Evolutionary conservation across 2,797 vertebrate genomes (phyloP), one percentile per base, ranked within the genome.

Genomic region (Sebastes hubbsi): DNA sequence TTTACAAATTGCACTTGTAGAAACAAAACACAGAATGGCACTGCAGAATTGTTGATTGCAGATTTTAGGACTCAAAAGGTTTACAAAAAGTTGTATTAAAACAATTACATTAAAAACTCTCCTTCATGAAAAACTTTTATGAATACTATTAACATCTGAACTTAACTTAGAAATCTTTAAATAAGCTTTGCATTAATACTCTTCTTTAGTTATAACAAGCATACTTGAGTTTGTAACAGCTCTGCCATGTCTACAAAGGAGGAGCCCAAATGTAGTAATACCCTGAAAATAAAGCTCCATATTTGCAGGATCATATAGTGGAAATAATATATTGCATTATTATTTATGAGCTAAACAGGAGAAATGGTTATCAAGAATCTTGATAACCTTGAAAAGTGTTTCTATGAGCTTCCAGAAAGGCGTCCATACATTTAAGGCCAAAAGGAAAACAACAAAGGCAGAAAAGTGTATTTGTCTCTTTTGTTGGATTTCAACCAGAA

Each of bases 151-250:
- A 88, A 91, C 86, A 91, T 87, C 74, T 83, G 82, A 88, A 67
- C 46, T 90, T 91, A 94, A 91, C 83, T 91, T 93, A 94, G 18
- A 93, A 70, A 82, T 85, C 49, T 89, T 94, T 93, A 93, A 93
- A 94, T 94, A 93, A 85, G 59, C 63, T 90, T 90, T 88, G 83
- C 66, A 90, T 86, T 81, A 91, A 85, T 91, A 83, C 32, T 85
- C 25, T 84, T 89, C 36, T 38, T 81, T 86, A 77, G 63, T 80
- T 34, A 78, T 62, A 77, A 84, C 52, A 72, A 80, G 54, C 75
- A 87, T 54, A 72, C 27, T 76, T 77, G 36, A 74, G 73, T 77
- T 75, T 81, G 62, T 85, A 87, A 84, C 84, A 87, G 74, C 78
- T 87, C 34, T 81, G 52, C 60, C 81, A 76, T 66, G 32, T 81